Evolutionary conservation across 1,140 invertebrate species (phyloP).

Genomic region (Hetaerina americana): DNA sequence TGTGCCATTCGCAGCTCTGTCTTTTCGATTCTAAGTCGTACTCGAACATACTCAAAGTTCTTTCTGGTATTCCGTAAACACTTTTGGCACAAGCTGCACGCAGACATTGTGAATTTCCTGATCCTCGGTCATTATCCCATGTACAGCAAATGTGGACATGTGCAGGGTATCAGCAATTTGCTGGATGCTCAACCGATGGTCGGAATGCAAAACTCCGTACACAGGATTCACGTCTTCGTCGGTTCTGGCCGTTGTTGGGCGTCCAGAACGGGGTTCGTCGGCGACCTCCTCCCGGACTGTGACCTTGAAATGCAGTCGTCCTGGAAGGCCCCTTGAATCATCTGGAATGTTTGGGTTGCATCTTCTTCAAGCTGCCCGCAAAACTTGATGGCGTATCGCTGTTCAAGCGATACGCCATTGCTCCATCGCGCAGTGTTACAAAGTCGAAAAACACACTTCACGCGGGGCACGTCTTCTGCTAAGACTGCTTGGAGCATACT

Average conservation of each 20-base stretch:
- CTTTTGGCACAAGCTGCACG: not conserved
- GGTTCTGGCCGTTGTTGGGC: too few species aligned
- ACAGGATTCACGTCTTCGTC: not conserved
- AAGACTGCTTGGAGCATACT: too few species aligned
- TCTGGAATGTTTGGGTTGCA: conserved; percentile 1
- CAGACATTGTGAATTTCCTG: too few species aligned
- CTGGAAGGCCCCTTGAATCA: conserved; percentile 1
- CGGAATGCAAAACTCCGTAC: too few species aligned
- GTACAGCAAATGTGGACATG: conserved; percentile 5
- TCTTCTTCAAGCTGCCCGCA: not conserved
- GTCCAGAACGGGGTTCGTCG: conserved; percentile 3
- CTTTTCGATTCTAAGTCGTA: not conserved
- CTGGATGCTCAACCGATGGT: too few species aligned
- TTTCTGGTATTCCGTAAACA: not conserved
- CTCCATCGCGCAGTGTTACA: too few species aligned
- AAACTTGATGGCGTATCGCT: conserved; percentile 3
- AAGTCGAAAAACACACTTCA: too few species aligned
- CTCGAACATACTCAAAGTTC: not conserved
- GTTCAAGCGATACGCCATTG: too few species aligned
- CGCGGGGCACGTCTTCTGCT: too few species aligned
- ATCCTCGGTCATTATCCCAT: not conserved
- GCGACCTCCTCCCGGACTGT: conserved; percentile 1
- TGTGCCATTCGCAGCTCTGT: conserved; percentile 2
- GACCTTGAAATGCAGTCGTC: not conserved
- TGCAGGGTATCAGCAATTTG: conserved; percentile 3